Evolutionary conservation across 2,113 vertebrate genomes (phyloP).

Genomic region (Hemiscyllium ocellatum): DNA sequence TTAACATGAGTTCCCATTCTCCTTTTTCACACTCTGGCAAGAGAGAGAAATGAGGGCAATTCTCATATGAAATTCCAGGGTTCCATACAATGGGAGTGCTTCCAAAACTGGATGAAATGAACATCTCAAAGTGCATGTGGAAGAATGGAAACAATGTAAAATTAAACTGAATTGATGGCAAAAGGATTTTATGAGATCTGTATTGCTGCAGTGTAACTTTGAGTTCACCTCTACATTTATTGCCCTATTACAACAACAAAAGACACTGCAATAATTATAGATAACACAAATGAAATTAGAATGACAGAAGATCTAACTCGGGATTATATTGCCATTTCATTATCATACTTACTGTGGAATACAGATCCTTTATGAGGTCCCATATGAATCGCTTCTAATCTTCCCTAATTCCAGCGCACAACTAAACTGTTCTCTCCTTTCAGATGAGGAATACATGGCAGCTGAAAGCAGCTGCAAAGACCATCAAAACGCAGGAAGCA

Average conservation of each 20-base stretch:
- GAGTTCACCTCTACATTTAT: background rate
- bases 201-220: background rate
- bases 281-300: background rate
- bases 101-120: background rate
- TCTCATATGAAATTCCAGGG: background rate
- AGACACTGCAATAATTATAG: background rate
- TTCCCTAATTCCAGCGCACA: background rate
- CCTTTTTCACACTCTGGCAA: background rate
- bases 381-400: background rate
- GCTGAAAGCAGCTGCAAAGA: background rate
- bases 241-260: background rate
- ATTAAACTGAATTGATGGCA: background rate
- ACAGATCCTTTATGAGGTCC: background rate
- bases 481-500: background rate
- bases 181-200: background rate
- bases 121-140: background rate
- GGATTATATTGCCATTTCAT: background rate
- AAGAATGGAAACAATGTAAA: background rate
- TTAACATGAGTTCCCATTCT: background rate
- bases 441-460: background rate
- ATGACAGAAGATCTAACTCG: background rate
- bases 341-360: background rate
- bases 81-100: background rate
- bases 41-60: background rate
- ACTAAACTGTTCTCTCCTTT: background rate